Percentiles rank a stretch among this genome's conserved stretches.
Conservation (phyloP, 2,888 invertebrate genomes). For the Melikaiella ostensackeni region DNA sequence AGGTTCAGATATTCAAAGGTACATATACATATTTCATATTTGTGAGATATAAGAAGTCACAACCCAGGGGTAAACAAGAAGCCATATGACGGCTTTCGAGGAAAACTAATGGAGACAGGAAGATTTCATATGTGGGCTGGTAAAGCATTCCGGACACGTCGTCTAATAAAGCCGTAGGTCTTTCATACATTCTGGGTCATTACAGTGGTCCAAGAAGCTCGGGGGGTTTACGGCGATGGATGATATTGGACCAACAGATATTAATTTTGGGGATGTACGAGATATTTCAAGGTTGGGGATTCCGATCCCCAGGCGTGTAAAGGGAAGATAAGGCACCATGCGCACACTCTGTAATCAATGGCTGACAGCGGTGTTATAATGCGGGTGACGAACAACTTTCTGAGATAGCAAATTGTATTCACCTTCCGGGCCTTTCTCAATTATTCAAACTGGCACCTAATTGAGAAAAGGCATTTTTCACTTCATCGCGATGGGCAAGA, state of each 20-base stretch:
- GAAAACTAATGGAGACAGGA: slow-evolving; percentile 34
- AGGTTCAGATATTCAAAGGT: neutral
- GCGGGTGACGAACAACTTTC: slow-evolving; percentile 8
- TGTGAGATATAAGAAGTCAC: neutral
- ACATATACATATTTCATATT: neutral
- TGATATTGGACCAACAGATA: slow-evolving; percentile 74
- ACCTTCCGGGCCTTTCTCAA: neutral
- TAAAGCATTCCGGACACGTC: slow-evolving; percentile 52
- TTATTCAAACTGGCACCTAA: neutral
- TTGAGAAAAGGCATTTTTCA: neutral
- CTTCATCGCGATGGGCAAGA: neutral
- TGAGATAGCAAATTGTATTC: neutral
- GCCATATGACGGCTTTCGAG: neutral
- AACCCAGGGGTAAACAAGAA: neutral
- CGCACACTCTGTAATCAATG: slow-evolving; percentile 72
- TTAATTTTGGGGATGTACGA: slow-evolving; percentile 75
- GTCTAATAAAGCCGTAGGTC: slow-evolving; percentile 60
- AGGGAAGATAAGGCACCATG: slow-evolving; percentile 74
- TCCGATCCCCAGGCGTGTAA: slow-evolving; percentile 71
- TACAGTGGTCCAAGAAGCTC: slow-evolving; percentile 44
- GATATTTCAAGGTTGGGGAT: slow-evolving; percentile 71
- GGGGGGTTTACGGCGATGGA: slow-evolving; percentile 61
- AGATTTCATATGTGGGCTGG: slow-evolving; percentile 17
- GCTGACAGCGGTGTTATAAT: slow-evolving; percentile 55
- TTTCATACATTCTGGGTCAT: slow-evolving; percentile 20